Conservation (phyloP, 2,888 invertebrate genomes). For the Ormyrus rosae region DNA sequence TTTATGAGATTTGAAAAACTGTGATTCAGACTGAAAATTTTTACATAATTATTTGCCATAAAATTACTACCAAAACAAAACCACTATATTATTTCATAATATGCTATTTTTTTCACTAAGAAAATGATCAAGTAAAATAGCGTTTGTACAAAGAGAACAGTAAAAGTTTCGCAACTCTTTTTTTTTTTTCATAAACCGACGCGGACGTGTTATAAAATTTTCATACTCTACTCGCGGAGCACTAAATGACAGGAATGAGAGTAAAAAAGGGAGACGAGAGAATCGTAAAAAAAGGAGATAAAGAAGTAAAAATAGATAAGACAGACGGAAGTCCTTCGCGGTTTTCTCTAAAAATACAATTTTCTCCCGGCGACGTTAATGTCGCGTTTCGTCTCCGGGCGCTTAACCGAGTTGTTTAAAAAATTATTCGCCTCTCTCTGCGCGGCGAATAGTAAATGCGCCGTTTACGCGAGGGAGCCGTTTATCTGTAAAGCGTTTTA, state of each 20-base stretch:
- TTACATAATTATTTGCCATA: too few species aligned
- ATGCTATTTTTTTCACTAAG: too few species aligned
- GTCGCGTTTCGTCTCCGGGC: neutral
- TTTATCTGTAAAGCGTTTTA: neutral
- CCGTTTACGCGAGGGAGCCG: slow-evolving; percentile 3
- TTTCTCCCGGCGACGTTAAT: slow-evolving; percentile 22
- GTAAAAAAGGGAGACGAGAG: slow-evolving; percentile 4
- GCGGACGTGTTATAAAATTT: slow-evolving; percentile 15
- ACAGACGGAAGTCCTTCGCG: slow-evolving; percentile 25
- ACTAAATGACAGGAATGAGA: slow-evolving; percentile 29
- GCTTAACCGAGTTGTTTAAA: slow-evolving; percentile 15
- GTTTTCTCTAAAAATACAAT: slow-evolving; percentile 37
- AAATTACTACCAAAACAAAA: too few species aligned
- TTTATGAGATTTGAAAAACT: too few species aligned
- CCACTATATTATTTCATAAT: too few species aligned
- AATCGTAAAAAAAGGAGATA: slow-evolving; percentile 9
- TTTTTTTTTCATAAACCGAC: neutral
- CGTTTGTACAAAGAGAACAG: too few species aligned
- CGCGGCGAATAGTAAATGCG: slow-evolving; percentile 8
- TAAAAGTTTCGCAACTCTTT: too few species aligned
- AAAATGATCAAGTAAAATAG: too few species aligned
- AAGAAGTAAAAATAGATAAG: slow-evolving; percentile 36
- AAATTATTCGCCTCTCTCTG: slow-evolving; percentile 13
- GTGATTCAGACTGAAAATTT: too few species aligned
- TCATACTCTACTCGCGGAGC: neutral